Conservation (phyloP, 1,140 invertebrate species). For the Anastatus disparis region DNA sequence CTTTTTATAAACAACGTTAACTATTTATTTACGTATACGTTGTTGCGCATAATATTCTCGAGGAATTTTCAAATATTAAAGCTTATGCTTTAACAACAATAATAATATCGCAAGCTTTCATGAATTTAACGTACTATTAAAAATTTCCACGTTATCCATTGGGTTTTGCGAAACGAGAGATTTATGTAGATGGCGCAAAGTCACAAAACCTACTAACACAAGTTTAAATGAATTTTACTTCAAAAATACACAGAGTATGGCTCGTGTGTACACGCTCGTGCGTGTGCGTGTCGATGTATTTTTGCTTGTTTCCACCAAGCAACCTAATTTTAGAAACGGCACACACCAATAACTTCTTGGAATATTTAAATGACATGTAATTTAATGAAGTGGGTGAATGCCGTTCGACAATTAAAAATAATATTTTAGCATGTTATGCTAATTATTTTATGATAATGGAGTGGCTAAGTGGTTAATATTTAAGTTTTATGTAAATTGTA, state of each 20-base stretch:
- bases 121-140: neutral
- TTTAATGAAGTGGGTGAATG: no score
- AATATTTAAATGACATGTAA: conserved; percentile 1
- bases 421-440: neutral
- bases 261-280: no score
- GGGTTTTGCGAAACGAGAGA: neutral
- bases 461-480: no score
- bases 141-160: conserved; percentile 9
- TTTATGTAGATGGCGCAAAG: conserved; percentile 29
- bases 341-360: conserved; percentile 30
- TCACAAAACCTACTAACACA: neutral
- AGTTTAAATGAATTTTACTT: conserved; percentile 2
- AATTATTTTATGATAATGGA: neutral
- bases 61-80: no score
- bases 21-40: no score
- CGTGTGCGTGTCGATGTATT: conserved; percentile 6
- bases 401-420: no score
- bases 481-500: no score
- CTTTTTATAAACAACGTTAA: no score
- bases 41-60: no score
- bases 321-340: conserved; percentile 31
- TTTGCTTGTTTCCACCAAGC: conserved; percentile 22
- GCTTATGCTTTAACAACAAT: no score
- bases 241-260: no score
- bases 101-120: neutral